A percentile compares a stretch with the other conserved stretches of the same genome.
phyloP scores from a whole-genome alignment of 2,797 vertebrate genomes.

The Poliocrania exsul region DNA sequence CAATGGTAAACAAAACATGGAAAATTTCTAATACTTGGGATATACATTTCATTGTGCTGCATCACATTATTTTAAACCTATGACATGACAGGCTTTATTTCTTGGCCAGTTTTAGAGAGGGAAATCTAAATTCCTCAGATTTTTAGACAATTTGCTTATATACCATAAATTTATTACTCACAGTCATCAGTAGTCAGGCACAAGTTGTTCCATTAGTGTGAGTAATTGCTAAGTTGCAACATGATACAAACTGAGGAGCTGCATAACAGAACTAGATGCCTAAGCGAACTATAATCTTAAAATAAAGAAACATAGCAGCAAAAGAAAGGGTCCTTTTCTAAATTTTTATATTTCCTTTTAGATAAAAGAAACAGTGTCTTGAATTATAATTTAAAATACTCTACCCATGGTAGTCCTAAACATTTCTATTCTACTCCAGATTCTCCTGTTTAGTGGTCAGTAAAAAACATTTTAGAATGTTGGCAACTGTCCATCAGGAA shows the following conservation, averaged over 20 bases:
- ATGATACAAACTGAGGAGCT: not conserved
- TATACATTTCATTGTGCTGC: not conserved
- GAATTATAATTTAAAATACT: not conserved
- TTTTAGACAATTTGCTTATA: not conserved
- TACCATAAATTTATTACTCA: conserved; percentile 8
- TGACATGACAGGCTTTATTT: not conserved
- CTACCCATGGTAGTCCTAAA: not conserved
- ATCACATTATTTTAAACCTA: not conserved
- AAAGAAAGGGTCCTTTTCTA: not conserved
- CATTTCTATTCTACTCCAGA: not conserved
- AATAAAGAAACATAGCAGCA: not conserved
- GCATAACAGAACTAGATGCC: not conserved
- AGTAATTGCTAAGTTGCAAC: not conserved
- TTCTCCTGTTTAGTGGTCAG: not conserved
- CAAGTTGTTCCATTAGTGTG: conserved; percentile 18
- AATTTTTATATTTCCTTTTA: not conserved
- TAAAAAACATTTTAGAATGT: not conserved
- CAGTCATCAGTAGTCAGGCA: not conserved
- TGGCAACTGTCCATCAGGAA: not conserved
- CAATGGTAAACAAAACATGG: not conserved
- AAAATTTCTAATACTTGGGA: not conserved
- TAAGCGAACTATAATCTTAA: not conserved
- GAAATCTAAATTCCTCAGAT: not conserved
- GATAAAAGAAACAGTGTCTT: not conserved
- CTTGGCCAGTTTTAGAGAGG: not conserved